Percentiles rank a stretch among this genome's conserved stretches.
Evolutionary conservation across 2,113 vertebrate genomes (phyloP).

Genomic region (Asarcornis scutulata): DNA sequence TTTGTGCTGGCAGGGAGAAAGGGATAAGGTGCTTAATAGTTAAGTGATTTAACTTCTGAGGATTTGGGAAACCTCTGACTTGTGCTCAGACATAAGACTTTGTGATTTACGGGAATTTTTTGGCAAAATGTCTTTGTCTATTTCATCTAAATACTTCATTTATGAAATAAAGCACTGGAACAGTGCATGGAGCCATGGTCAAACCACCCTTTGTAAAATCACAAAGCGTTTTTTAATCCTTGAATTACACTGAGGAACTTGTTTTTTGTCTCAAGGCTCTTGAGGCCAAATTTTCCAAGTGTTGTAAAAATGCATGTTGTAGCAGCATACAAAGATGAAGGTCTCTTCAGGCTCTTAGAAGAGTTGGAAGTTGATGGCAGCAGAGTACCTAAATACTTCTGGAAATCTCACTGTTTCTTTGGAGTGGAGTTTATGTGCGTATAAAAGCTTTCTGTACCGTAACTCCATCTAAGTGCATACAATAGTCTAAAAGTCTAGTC

Average conservation of each 20-base stretch:
- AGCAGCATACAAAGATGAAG: not conserved
- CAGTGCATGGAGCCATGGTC: accelerated
- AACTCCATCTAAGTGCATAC: not conserved
- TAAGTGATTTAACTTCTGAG: not conserved
- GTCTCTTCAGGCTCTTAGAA: not conserved
- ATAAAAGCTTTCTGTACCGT: not conserved
- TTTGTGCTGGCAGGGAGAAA: not conserved
- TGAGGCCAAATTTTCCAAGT: not conserved
- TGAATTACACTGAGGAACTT: not conserved
- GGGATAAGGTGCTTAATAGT: not conserved
- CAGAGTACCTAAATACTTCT: not conserved
- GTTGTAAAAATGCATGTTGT: not conserved
- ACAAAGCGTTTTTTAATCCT: not conserved
- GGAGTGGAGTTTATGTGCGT: not conserved
- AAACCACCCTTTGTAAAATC: not conserved
- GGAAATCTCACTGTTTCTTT: not conserved
- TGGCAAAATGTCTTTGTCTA: not conserved
- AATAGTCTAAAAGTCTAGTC: not conserved
- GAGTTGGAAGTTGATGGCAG: not conserved
- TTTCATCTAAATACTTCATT: not conserved
- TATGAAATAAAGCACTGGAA: not conserved
- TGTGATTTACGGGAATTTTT: not conserved
- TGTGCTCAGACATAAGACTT: not conserved
- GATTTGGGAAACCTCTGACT: not conserved
- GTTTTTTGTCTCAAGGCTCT: not conserved